phyloP scores from a whole-genome alignment of 2,888 invertebrate species.

The Volucella bombylans region DNA sequence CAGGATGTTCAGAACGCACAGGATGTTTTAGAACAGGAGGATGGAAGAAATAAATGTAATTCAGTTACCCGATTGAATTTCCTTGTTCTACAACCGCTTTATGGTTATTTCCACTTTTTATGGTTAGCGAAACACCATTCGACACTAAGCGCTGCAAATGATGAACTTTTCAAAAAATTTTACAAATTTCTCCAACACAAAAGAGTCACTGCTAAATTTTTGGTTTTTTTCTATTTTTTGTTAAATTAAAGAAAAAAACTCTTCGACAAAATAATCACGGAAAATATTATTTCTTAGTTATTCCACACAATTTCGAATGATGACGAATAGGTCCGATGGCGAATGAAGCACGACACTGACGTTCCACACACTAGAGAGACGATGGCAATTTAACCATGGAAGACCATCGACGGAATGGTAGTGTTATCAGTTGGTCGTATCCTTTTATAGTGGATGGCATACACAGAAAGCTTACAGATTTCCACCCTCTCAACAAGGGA shows the following conservation, averaged over 20 bases:
- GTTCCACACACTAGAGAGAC: conserved; percentile 33
- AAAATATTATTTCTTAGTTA: no score
- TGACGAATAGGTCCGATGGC: neutral
- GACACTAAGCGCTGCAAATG: neutral
- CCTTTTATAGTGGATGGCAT: conserved; percentile 80
- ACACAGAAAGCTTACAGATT: conserved; percentile 65
- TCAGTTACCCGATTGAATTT: conserved; percentile 54
- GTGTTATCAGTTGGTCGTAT: conserved; percentile 79
- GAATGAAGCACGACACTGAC: conserved; percentile 31
- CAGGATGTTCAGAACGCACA: conserved; percentile 14
- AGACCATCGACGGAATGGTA: conserved; percentile 80
- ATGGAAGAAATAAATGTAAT: conserved; percentile 31
- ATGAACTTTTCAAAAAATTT: no score
- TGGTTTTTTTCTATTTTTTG: neutral
- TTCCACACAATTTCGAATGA: no score
- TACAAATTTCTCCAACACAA: neutral
- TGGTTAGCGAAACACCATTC: neutral
- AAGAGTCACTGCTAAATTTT: neutral
- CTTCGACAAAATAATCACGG: no score
- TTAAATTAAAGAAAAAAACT: neutral
- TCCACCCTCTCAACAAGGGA: conserved; percentile 40
- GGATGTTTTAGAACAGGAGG: neutral
- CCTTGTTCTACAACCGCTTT: conserved; percentile 21
- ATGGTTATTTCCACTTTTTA: conserved; percentile 18
- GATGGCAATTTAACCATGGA: conserved; percentile 66